Evolutionary conservation across 2,113 vertebrate genomes (phyloP).

Genomic region (Chloroceryle aenea): DNA sequence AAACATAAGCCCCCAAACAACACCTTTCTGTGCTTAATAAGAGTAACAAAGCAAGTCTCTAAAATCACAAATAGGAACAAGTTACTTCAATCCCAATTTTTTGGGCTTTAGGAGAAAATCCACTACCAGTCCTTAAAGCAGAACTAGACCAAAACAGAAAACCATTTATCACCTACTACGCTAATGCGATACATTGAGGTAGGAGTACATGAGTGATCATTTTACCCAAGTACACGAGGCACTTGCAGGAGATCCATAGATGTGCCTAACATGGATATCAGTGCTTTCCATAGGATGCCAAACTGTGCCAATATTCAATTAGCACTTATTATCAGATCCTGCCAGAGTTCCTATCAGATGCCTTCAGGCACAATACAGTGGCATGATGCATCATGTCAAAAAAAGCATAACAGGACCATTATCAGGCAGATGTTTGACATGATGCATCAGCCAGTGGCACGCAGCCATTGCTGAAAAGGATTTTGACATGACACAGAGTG

Average conservation of each 20-base stretch:
- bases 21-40: neutral
- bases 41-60: neutral
- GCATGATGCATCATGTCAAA: neutral
- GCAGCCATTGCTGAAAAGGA: neutral
- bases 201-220: neutral
- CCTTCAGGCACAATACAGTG: neutral
- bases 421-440: constrained; percentile 27
- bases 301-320: neutral
- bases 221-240: neutral
- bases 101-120: neutral
- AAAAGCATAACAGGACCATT: neutral
- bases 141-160: neutral
- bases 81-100: neutral
- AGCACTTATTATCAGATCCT: neutral
- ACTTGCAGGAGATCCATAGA: neutral
- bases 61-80: neutral
- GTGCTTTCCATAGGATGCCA: neutral
- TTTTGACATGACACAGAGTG: neutral
- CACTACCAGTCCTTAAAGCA: neutral
- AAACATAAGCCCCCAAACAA: neutral
- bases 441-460: neutral
- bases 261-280: neutral
- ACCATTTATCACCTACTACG: neutral
- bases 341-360: neutral
- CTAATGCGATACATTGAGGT: neutral